Base-by-base conservation (phyloP, 2,797 vertebrate genomes). In the Hydrocynus forskahlii region DNA sequence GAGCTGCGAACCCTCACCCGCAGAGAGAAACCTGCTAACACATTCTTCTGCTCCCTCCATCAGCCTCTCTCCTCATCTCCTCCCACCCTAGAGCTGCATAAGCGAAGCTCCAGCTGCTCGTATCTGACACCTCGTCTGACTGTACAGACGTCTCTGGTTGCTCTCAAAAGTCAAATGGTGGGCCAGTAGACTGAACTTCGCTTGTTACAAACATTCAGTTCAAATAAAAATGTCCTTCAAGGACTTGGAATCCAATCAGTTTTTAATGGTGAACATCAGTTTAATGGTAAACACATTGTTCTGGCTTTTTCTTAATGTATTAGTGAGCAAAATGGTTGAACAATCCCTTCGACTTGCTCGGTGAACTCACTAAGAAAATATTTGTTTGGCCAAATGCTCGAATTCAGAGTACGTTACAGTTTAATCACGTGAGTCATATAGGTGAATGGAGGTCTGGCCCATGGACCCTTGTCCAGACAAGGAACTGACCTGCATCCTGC, bases 61-160 rank as follows among this genome's bases (percentile, higher is more conserved):
- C 38, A 83, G 17, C 72, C 69, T 63, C 35, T 81, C 48, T 64
- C 40, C 7, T 52, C 23, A 52, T 76, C 21, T 62, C 52, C 19
- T 83, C 59, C 48, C 13, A 35, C 75, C 74, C 19, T 57, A 62
- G 12, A 7, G 16, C 52, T 71, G 60, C 62, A 16, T 55, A 83
- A 83, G 74, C 74, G 54, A 86, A 86, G 45, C 60, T 84, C 83
- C 85, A 83, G 76, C 70, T 75, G 82, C 60, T 63, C 71, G 19
- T 74, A 63, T 81, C 67, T 69, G 62, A 79, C 78, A 40, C 78
- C 43, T 75, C 84, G 52, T 82, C 62, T 71, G 85, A 86, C 78
- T 87, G 83, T 78, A 81, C 66, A 62, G 45, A 38, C 64, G 78
- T 82, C 76, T 83, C 77, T 78, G 45, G 80, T 66, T 62, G 17